A percentile compares a stretch with the other conserved stretches of the same genome.
Evolutionary conservation across 1,140 invertebrate species (phyloP).

Genomic region (Dendrolimus punctatus): DNA sequence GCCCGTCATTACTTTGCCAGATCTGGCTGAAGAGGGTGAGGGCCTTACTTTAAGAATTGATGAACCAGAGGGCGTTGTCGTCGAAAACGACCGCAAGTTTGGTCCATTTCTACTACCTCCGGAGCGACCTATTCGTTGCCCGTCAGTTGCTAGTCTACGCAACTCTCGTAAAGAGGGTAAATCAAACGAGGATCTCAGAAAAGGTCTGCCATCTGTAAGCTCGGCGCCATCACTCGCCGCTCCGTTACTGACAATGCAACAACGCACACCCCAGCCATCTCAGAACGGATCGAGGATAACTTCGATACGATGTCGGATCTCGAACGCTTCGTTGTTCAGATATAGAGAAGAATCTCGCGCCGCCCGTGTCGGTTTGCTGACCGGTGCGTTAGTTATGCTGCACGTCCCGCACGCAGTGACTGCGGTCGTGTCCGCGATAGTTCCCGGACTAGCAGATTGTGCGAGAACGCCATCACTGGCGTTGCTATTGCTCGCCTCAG

Average conservation of each 20-base stretch:
- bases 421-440: conserved; percentile 76
- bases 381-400: conserved; percentile 78
- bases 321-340: conserved; percentile 86
- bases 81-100: conserved; percentile 43
- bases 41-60: conserved; percentile 62
- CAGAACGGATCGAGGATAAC: conserved; percentile 76
- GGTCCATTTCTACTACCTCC: conserved; percentile 58
- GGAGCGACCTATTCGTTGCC: conserved; percentile 52
- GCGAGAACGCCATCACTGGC: conserved; percentile 73
- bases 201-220: conserved; percentile 54
- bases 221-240: conserved; percentile 67
- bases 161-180: conserved; percentile 49
- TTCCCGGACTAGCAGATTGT: conserved; percentile 45
- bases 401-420: conserved; percentile 79
- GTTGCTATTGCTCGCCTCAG: conserved; percentile 78
- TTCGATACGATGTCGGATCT: conserved; percentile 81
- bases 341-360: conserved; percentile 87
- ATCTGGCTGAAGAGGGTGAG: conserved; percentile 54
- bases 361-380: conserved; percentile 76
- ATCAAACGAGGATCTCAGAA: conserved; percentile 50
- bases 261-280: conserved; percentile 48
- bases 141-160: conserved; percentile 54
- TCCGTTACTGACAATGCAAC: conserved; percentile 51
- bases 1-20: conserved; percentile 43
- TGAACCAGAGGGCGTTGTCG: conserved; percentile 28